Evolutionary conservation across 2,888 invertebrate species (phyloP), one percentile per base, ranked within the genome.

Genomic region (Brenthis ino): DNA sequence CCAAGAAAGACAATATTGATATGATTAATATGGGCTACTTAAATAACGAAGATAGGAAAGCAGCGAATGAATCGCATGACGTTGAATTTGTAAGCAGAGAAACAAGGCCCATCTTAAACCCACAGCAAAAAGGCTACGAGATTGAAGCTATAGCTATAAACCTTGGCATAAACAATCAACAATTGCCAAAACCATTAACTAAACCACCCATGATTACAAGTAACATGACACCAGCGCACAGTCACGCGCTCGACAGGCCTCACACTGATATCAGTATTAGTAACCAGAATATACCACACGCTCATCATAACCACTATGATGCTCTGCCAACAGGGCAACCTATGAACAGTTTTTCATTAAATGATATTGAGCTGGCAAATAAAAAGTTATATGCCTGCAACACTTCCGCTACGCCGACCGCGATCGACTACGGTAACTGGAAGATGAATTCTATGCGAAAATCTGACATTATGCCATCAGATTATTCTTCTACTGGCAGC

Each of bases 21-120:
- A 91, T 93, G 91, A 84, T 93, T 2, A 93, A 93, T 74, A 91
- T 93, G 91, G 93, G 93, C 4, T 93, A 93, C 73, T 84, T 91
- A 81, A 89, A 88, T 71, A 79, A 86, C 6, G 92, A 93, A 3
- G 90, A 89, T 28, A 82, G 87, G 68, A 80, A 86, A 69, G 81
- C 73, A 72, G 82, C 78, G 68, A 80, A 74, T 48, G 88, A 89
- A 51, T 70, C 72, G 16, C 84, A 83, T 71, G 81, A 85, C 54
- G 75, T 79, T 43, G 83, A 77, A 67, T 80, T 79, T 56, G 74
- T 82, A 28, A 63, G 77, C 16, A 80, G 84, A 74, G 88, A 91
- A 24, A 37, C 78, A 0, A 89, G 87, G 79, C 54, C 79, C 6
- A 82, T 75, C 72, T 65, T 80, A n/a, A 84, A 77, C 74, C 70